Conservation (phyloP, 2,797 vertebrate species). For the Neostethus bicornis region DNA sequence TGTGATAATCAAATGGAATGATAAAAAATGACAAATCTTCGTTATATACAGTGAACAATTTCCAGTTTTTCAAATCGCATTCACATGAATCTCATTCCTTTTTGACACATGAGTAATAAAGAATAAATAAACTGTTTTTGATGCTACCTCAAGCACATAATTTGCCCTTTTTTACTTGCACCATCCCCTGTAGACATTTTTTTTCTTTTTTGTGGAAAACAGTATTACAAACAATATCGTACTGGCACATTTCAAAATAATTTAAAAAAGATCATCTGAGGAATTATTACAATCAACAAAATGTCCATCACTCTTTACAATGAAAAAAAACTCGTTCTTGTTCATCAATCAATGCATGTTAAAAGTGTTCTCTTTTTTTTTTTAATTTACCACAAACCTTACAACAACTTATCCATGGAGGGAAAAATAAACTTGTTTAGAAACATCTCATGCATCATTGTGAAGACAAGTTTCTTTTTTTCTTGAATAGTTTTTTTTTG, state of each 20-base stretch:
- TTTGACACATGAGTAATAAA: conserved; percentile 7
- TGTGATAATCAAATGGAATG: conserved; percentile 30
- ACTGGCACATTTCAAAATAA: conserved; percentile 2
- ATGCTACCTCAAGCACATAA: conserved; percentile 1
- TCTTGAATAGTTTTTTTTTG: conserved; percentile 33
- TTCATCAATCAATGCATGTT: conserved; percentile 35
- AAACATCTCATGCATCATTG: conserved; percentile 40
- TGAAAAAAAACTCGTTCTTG: too few species aligned
- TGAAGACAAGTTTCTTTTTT: conserved; percentile 25
- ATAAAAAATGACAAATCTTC: conserved; percentile 39
- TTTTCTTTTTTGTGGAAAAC: too few species aligned
- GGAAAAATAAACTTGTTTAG: conserved; percentile 38
- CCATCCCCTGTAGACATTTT: conserved; percentile 14
- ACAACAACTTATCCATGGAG: conserved; percentile 41
- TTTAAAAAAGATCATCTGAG: not conserved
- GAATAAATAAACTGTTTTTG: not conserved
- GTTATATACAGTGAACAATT: conserved; percentile 56
- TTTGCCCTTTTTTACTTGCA: conserved; percentile 8
- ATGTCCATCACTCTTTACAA: conserved; percentile 24
- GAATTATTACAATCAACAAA: conserved; percentile 19
- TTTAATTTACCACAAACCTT: conserved; percentile 35
- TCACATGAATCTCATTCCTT: conserved; percentile 23
- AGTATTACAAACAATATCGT: conserved; percentile 21
- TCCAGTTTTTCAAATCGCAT: conserved; percentile 16
- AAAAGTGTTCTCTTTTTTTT: conserved; percentile 47